Evolutionary conservation across 2,113 vertebrate species (phyloP).

Genomic region (Peromyscus leucopus): DNA sequence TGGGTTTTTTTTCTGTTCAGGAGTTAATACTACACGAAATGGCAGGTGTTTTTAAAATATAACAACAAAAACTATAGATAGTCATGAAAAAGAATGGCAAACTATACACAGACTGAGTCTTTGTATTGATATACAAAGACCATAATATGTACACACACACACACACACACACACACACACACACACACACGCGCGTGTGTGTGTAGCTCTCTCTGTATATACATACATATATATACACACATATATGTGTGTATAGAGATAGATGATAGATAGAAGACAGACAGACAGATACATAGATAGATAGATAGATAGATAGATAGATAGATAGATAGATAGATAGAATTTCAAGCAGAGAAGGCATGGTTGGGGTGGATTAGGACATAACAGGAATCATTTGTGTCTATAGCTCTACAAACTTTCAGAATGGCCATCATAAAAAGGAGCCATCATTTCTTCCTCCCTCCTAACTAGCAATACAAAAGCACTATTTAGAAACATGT

Average conservation of each 20-base stretch:
- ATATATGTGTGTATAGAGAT: not conserved
- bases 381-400: not conserved
- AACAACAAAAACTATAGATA: not conserved
- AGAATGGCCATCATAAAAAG: not conserved
- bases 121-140: constrained; percentile 27
- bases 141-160: no score
- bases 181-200: no score
- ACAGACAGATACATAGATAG: not conserved
- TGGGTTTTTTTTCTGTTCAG: not conserved
- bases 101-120: not conserved
- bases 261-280: no score
- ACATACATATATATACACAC: no score
- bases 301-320: not conserved
- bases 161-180: no score
- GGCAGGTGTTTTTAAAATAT: not conserved
- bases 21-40: not conserved
- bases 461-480: not conserved
- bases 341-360: not conserved
- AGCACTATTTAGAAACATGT: not conserved
- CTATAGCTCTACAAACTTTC: not conserved
- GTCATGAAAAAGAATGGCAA: not conserved
- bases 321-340: not conserved
- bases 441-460: not conserved
- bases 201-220: no score
- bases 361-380: not conserved